Percentiles rank a stretch among this genome's conserved stretches.
These are phyloP conservation scores for Erebia aethiops DNA, from an alignment of 2,888 invertebrate species.

Conservation along the genomic window DNA sequence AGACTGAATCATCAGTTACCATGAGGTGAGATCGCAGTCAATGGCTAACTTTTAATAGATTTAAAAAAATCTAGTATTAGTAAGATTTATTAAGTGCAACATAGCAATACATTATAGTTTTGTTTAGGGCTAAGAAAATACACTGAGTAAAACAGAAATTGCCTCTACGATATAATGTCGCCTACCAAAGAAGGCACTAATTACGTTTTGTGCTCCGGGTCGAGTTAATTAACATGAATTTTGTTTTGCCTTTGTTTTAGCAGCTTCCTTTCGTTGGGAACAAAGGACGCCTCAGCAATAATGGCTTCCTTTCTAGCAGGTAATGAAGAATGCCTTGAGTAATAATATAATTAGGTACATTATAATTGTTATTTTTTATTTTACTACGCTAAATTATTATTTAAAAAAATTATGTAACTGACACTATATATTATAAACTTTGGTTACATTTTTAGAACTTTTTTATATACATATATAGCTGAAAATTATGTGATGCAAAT, in stretches of 20 bases:
- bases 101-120: neutral
- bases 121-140: neutral
- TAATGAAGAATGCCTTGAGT: conserved; percentile 13
- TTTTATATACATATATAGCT: neutral
- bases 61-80: too few species aligned
- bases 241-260: conserved; percentile 37
- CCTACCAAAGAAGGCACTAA: conserved; percentile 26
- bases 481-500: neutral
- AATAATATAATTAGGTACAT: neutral
- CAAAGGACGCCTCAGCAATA: conserved; percentile 23
- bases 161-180: conserved; percentile 8
- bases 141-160: conserved; percentile 11
- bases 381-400: conserved; percentile 1
- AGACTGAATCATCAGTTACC: too few species aligned
- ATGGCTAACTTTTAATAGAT: too few species aligned
- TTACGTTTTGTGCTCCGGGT: conserved; percentile 31
- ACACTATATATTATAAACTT: too few species aligned
- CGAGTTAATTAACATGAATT: conserved; percentile 39
- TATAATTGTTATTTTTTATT: neutral
- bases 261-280: conserved; percentile 22
- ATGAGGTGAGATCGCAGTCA: too few species aligned
- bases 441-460: too few species aligned
- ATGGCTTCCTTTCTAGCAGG: conserved; percentile 14
- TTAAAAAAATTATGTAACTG: neutral
- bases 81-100: too few species aligned